These are phyloP conservation scores for Hydrophis major DNA, from an alignment of 2,797 vertebrate species.

Conservation along the genomic window DNA sequence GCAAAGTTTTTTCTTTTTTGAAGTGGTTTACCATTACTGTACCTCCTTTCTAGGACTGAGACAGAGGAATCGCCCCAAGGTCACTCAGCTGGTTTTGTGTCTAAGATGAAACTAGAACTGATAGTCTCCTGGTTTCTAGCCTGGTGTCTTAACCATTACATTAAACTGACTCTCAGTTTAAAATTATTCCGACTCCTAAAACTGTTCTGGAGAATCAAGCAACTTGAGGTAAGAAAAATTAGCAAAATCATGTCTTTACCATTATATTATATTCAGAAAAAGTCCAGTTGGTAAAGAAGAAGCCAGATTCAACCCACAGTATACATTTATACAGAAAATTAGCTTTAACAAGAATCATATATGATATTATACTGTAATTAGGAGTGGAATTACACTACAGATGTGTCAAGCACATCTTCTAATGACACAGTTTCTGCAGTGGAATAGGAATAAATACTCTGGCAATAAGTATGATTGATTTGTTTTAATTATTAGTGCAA, in stretches of 20 bases:
- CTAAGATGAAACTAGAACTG: neutral
- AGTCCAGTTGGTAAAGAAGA: neutral
- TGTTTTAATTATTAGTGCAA: neutral
- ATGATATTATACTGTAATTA: neutral
- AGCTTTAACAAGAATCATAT: neutral
- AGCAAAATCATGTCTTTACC: neutral
- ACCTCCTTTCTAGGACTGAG: neutral
- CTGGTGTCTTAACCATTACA: neutral
- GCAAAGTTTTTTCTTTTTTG: neutral
- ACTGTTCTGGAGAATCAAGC: neutral
- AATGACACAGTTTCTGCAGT: neutral
- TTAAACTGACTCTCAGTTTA: neutral
- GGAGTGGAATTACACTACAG: neutral
- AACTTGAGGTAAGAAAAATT: neutral
- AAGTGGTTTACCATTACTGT: neutral
- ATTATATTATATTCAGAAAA: neutral
- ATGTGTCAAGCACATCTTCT: neutral
- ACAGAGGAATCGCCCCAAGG: neutral
- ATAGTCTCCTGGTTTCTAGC: neutral
- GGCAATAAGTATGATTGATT: neutral
- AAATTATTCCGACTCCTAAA: neutral
- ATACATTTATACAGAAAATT: neutral
- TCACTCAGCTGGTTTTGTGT: neutral
- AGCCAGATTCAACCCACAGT: neutral
- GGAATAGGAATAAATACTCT: neutral